Conservation (phyloP, 2,113 vertebrate genomes). For the Prionailurus bengalensis region DNA sequence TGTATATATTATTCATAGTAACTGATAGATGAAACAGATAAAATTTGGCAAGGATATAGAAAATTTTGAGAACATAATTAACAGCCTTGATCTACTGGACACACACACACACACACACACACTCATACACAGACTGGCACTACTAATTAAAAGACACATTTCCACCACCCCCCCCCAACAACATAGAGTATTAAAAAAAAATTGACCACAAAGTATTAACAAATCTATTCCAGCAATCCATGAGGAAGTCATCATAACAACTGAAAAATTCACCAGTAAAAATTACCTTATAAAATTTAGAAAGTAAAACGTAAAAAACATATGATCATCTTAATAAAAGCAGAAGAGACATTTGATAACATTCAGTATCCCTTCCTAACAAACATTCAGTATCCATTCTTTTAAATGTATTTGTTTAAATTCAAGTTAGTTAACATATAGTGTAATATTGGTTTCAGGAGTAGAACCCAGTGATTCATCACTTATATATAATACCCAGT, state of each 20-base stretch:
- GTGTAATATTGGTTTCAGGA: no score
- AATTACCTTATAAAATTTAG: constrained; percentile 28
- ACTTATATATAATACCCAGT: no score
- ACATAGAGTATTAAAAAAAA: constrained; percentile 21
- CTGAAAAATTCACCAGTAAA: neutral
- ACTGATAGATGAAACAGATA: neutral
- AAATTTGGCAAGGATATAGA: constrained; percentile 15
- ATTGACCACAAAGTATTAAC: neutral
- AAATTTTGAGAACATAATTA: constrained; percentile 11
- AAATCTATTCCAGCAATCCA: neutral
- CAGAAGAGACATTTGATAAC: neutral
- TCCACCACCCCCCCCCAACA: neutral
- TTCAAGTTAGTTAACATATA: no score
- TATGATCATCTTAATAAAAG: neutral
- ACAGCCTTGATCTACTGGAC: neutral
- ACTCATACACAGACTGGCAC: neutral
- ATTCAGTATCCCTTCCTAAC: neutral
- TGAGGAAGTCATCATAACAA: neutral
- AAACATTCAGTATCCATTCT: neutral
- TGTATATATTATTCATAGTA: neutral
- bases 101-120: neutral
- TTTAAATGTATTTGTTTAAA: no score
- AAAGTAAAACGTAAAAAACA: neutral
- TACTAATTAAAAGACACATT: neutral
- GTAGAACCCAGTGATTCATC: no score